Conservation (phyloP, 2,888 invertebrate genomes). For the Troides oblongomaculatus region DNA sequence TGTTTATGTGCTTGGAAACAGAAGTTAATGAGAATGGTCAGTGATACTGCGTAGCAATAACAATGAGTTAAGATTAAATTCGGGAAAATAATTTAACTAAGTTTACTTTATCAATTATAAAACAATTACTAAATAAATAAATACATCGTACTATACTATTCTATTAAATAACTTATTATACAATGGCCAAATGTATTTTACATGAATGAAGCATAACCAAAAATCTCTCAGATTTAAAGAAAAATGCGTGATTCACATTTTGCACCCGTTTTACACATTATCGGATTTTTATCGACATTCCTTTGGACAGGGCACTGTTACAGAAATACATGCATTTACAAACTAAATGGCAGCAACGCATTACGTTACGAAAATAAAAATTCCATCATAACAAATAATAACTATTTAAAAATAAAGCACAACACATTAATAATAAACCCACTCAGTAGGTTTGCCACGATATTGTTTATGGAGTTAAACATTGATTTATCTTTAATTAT, state of each 20-base stretch:
- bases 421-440: conserved; percentile 28
- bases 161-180: too few relatives aligned
- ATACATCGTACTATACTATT: too few relatives aligned
- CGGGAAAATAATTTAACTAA: too few relatives aligned
- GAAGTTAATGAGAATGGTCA: too few relatives aligned
- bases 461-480: background rate
- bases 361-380: conserved; percentile 22
- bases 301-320: conserved; percentile 18
- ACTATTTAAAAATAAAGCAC: conserved; percentile 25
- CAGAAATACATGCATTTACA: conserved; percentile 27
- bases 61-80: too few relatives aligned
- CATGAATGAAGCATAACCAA: too few relatives aligned
- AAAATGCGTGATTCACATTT: conserved; percentile 10
- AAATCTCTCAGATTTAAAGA: background rate
- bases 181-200: too few relatives aligned
- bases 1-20: too few relatives aligned
- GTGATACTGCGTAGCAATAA: too few relatives aligned
- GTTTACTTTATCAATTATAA: too few relatives aligned
- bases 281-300: conserved; percentile 21
- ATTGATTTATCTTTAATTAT: too few relatives aligned
- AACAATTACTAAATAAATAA: too few relatives aligned
- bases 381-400: conserved; percentile 24
- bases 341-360: conserved; percentile 22
- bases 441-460: conserved; percentile 20
- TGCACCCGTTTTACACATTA: conserved; percentile 20